Evolutionary conservation across 2,888 invertebrate genomes (phyloP).

Genomic region (Dynastes tityus): DNA sequence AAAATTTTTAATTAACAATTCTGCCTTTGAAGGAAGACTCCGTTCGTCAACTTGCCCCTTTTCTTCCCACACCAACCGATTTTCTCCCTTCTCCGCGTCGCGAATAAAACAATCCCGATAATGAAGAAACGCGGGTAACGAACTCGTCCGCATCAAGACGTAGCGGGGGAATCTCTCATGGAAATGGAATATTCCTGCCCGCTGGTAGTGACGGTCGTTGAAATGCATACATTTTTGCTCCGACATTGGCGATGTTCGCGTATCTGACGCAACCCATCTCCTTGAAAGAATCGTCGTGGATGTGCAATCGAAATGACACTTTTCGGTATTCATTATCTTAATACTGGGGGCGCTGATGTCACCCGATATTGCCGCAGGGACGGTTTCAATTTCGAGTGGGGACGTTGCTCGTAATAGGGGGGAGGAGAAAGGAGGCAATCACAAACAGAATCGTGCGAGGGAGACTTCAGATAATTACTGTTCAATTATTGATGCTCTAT

Average conservation of each 20-base stretch:
- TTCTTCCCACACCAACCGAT: neutral
- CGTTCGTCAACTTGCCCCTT: no score
- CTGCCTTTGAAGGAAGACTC: neutral
- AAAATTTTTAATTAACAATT: conserved; percentile 12
- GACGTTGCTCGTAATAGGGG: neutral
- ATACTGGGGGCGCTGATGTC: neutral
- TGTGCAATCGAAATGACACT: conserved; percentile 11
- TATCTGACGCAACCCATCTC: neutral
- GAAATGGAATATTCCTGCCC: neutral
- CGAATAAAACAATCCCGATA: conserved; percentile 24
- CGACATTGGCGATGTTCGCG: neutral
- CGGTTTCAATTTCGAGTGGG: conserved; percentile 1
- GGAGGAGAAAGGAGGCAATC: neutral
- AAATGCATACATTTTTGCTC: neutral
- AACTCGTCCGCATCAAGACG: neutral
- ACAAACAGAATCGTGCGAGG: conserved; percentile 10
- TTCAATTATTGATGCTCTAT: conserved; percentile 28
- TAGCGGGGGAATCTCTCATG: neutral
- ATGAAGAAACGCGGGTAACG: conserved; percentile 15
- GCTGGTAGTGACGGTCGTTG: neutral
- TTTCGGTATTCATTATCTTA: neutral
- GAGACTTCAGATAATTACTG: conserved; percentile 17
- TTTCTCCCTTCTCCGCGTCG: neutral
- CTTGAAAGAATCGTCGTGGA: neutral
- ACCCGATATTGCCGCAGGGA: conserved; percentile 6